These are phyloP conservation scores for Mola mola DNA, from an alignment of 2,113 vertebrate genomes.

Conservation along the genomic window DNA sequence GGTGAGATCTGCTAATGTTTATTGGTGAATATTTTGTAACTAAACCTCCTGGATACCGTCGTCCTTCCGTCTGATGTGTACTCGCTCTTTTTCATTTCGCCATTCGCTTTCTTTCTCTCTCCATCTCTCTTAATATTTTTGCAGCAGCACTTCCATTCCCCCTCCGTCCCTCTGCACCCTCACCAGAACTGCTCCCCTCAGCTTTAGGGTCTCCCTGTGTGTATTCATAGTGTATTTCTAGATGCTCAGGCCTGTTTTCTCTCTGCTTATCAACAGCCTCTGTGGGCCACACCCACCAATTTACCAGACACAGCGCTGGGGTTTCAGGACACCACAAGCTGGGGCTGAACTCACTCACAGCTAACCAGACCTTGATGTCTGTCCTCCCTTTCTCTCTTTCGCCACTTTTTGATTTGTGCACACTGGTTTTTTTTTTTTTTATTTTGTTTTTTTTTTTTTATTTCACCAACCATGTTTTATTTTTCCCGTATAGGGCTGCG, in stretches of 20 bases:
- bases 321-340: slow-evolving; percentile 63
- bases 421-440: slow-evolving; percentile 26
- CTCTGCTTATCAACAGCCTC: slow-evolving; percentile 75
- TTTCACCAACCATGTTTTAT: slow-evolving; percentile 11
- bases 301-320: slow-evolving; percentile 63
- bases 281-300: slow-evolving; percentile 75
- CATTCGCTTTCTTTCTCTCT: background rate
- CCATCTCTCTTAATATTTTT: slow-evolving; percentile 31
- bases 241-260: slow-evolving; percentile 59
- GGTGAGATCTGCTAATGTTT: slow-evolving; percentile 7
- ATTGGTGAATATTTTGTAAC: slow-evolving; percentile 15
- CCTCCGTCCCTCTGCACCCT: slow-evolving; percentile 8
- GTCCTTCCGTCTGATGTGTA: slow-evolving; percentile 5
- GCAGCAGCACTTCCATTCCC: background rate
- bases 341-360: slow-evolving; percentile 45
- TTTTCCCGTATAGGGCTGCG: slow-evolving; percentile 11
- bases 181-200: slow-evolving; percentile 13
- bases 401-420: slow-evolving; percentile 29
- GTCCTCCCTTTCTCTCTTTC: slow-evolving; percentile 46
- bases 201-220: slow-evolving; percentile 60
- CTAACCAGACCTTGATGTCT: slow-evolving; percentile 47
- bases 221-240: slow-evolving; percentile 76
- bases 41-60: background rate
- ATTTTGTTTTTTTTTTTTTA: slow-evolving; percentile 26
- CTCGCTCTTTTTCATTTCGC: background rate